These are phyloP conservation scores for Morbakka virulenta DNA, from an alignment of 30 jellyfish, hydroid and myxozoan species.

Conservation along the genomic window DNA sequence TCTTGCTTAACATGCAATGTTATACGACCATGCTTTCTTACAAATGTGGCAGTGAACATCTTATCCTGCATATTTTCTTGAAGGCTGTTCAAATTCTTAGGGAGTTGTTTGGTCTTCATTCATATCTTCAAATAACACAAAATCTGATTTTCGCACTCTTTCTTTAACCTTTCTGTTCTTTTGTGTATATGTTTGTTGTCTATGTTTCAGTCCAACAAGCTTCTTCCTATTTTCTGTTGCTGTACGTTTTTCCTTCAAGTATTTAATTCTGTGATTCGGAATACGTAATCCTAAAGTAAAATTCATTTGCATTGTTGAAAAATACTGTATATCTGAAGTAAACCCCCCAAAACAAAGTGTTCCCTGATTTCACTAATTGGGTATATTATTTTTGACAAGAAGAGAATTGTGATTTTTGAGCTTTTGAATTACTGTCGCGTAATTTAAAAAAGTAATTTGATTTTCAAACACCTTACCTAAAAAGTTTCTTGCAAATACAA, in stretches of 20 bases:
- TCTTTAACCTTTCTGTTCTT: background rate
- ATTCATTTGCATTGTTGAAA: background rate
- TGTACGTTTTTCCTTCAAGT: background rate
- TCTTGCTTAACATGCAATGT: background rate
- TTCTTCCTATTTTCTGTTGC: background rate
- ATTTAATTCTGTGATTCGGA: background rate
- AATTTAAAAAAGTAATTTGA: background rate
- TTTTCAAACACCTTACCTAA: background rate
- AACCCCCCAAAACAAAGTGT: constrained; percentile 15
- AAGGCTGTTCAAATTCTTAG: background rate
- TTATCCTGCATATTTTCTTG: constrained; percentile 6
- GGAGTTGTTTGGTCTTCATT: background rate
- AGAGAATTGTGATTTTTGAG: background rate
- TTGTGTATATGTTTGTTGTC: background rate
- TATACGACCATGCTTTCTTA: constrained; percentile 20
- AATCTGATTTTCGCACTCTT: background rate
- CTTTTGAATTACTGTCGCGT: constrained; percentile 6
- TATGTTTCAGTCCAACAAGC: background rate
- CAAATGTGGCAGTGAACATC: constrained; percentile 4
- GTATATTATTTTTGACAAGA: background rate
- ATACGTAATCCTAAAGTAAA: background rate
- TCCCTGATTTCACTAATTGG: background rate
- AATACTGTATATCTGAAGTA: constrained; percentile 29
- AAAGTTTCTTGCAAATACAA: constrained; percentile 12
- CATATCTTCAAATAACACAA: background rate